phyloP scores from a whole-genome alignment of 1,140 invertebrate genomes.

The Sipha flava region DNA sequence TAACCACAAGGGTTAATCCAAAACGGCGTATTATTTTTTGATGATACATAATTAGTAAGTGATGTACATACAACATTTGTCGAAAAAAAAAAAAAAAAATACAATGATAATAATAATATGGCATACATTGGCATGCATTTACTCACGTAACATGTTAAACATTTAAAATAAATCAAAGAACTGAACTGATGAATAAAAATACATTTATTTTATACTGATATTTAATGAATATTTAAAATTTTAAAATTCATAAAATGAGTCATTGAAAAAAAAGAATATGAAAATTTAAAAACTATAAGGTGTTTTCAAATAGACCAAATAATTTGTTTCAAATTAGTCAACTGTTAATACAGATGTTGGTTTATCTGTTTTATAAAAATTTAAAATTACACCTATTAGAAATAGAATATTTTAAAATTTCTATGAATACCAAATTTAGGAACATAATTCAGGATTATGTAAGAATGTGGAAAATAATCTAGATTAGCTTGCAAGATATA shows the following conservation, averaged over 20 bases:
- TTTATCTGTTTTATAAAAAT: no score
- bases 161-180: not conserved
- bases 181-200: not conserved
- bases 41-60: not conserved
- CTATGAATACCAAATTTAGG: no score
- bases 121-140: not conserved
- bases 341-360: no score
- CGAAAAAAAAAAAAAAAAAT: not conserved
- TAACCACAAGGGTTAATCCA: slow-evolving; percentile 1
- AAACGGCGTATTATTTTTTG: not conserved
- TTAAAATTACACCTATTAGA: no score
- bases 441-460: no score
- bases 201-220: not conserved
- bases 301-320: not conserved
- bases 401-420: no score
- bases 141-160: not conserved
- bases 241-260: not conserved
- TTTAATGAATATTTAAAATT: not conserved
- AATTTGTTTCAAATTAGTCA: not conserved
- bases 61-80: not conserved
- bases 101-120: no score
- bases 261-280: not conserved
- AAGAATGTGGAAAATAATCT: no score
- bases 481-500: no score
- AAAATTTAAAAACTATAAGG: not conserved